Percentiles rank a stretch among this genome's conserved stretches.
phyloP scores from a whole-genome alignment of 2,797 vertebrate genomes.

The Falco biarmicus region DNA sequence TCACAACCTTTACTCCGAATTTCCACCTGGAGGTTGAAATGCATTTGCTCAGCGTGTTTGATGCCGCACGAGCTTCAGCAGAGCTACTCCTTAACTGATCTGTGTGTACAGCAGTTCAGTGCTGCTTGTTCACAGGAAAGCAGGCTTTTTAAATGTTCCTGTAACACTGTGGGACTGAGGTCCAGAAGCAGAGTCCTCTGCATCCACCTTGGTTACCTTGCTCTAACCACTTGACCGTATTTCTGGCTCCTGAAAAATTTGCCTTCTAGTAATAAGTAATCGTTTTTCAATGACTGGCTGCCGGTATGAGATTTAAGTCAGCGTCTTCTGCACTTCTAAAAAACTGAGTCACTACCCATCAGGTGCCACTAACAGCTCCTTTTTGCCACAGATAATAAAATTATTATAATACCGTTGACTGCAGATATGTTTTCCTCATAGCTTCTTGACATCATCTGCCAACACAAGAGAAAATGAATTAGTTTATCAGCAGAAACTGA shows the following conservation, averaged over 20 bases:
- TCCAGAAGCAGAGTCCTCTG: neutral
- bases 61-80: neutral
- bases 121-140: neutral
- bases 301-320: neutral
- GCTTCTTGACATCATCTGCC: conserved; percentile 86
- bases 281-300: neutral
- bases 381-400: neutral
- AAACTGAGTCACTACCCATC: neutral
- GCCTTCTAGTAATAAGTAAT: neutral
- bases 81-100: neutral
- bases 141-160: neutral
- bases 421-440: conserved; percentile 83
- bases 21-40: neutral
- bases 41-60: neutral
- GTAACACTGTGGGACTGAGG: neutral
- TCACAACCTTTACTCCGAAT: neutral
- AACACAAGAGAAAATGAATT: conserved; percentile 56
- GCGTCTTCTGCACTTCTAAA: neutral
- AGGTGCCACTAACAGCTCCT: neutral
- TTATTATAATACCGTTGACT: conserved; percentile 81
- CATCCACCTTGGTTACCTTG: neutral
- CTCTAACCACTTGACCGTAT: neutral
- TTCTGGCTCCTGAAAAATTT: neutral
- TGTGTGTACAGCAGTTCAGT: neutral
- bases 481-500: neutral